Conservation (phyloP, 2,888 invertebrate species). For the Mesochorus sp. region DNA sequence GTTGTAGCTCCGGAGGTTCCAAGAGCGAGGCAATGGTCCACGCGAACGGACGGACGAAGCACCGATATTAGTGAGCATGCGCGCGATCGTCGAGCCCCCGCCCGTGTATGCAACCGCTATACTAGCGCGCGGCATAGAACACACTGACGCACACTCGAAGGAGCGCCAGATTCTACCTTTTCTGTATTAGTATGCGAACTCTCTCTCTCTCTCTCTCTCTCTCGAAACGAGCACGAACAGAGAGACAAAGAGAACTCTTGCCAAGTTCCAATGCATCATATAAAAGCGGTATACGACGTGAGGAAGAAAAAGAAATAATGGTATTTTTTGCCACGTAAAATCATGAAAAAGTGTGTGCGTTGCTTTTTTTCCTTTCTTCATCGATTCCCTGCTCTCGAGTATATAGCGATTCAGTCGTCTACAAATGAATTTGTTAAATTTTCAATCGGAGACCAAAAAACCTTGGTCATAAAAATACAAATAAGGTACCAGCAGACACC, state of each 20-base stretch:
- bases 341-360: too few species aligned
- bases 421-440: too few species aligned
- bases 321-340: too few species aligned
- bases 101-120: slow-evolving; percentile 53
- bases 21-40: not conserved
- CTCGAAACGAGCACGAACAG: slow-evolving; percentile 41
- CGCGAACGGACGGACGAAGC: slow-evolving; percentile 35
- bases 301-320: not conserved
- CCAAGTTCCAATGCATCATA: not conserved
- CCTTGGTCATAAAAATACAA: too few species aligned
- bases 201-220: slow-evolving; percentile 41
- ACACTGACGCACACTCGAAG: slow-evolving; percentile 15
- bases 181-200: slow-evolving; percentile 19
- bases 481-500: too few species aligned
- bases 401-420: too few species aligned
- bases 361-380: too few species aligned
- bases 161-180: slow-evolving; percentile 32
- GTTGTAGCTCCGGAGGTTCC: slow-evolving; percentile 12
- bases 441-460: too few species aligned
- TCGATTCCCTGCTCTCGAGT: too few species aligned
- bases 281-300: slow-evolving; percentile 8
- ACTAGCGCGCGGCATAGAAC: slow-evolving; percentile 21
- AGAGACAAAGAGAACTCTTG: slow-evolving; percentile 54
- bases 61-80: slow-evolving; percentile 60
- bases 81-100: slow-evolving; percentile 65